Conservation (phyloP, 2,113 vertebrate species). For the Solea senegalensis region DNA sequence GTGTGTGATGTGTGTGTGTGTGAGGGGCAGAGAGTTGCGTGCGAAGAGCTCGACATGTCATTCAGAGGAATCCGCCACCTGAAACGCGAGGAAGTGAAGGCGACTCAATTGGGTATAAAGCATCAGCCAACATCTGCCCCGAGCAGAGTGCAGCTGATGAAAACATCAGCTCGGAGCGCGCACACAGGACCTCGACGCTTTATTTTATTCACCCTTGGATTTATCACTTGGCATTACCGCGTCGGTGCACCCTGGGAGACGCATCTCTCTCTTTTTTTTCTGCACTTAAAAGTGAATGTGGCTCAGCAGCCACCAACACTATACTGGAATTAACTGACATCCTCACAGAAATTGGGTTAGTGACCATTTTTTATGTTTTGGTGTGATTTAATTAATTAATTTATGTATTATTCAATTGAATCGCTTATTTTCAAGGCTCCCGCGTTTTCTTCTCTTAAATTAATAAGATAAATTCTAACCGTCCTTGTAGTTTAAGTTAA, state of each 20-base stretch:
- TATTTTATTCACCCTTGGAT: constrained; percentile 59
- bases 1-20: constrained; percentile 54
- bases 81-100: constrained; percentile 85
- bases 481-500: background rate
- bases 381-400: background rate
- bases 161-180: constrained; percentile 75
- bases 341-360: constrained; percentile 66
- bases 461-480: background rate
- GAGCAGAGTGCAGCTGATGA: constrained; percentile 73
- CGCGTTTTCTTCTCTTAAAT: background rate
- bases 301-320: constrained; percentile 55
- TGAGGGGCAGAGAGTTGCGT: constrained; percentile 84
- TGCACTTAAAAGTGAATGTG: constrained; percentile 68
- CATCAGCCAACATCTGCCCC: constrained; percentile 83
- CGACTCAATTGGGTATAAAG: constrained; percentile 85
- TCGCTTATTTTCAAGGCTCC: background rate
- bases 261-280: constrained; percentile 44
- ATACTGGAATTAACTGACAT: constrained; percentile 75
- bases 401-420: background rate
- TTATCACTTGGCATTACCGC: constrained; percentile 53
- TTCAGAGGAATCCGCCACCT: constrained; percentile 87
- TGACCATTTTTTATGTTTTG: constrained; percentile 2
- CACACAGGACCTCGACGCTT: constrained; percentile 37
- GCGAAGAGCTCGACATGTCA: constrained; percentile 87
- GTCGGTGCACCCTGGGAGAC: constrained; percentile 56